Evolutionary conservation across 2,888 invertebrate species (phyloP).

Genomic region (Sminthurinus aureus): DNA sequence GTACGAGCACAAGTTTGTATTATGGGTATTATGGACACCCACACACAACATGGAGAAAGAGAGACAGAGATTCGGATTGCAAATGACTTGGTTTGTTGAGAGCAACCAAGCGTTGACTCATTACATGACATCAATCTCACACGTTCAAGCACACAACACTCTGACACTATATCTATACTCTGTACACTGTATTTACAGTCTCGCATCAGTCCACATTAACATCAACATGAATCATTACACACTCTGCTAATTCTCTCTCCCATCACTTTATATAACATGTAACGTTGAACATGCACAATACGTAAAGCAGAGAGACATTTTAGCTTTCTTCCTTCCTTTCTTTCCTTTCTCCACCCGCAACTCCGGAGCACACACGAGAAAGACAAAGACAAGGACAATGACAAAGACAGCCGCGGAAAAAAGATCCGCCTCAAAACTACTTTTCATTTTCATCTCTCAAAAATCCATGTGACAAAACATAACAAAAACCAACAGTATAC

Average conservation of each 20-base stretch:
- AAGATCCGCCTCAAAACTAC: too few relatives aligned
- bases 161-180: background rate
- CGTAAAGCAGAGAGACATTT: background rate
- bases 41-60: background rate
- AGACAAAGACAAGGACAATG: too few relatives aligned
- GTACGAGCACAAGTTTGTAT: background rate
- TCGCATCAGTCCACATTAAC: background rate
- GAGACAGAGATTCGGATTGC: too few relatives aligned
- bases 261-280: background rate
- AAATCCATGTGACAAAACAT: too few relatives aligned
- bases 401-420: too few relatives aligned
- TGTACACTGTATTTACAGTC: too few relatives aligned
- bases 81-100: slow-evolving; percentile 2
- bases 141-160: slow-evolving; percentile 18
- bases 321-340: background rate
- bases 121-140: slow-evolving; percentile 35
- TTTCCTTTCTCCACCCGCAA: background rate
- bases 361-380: too few relatives aligned
- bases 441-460: too few relatives aligned
- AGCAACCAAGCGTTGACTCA: slow-evolving; percentile 36
- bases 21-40: slow-evolving; percentile 23
- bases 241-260: slow-evolving; percentile 19
- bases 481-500: too few relatives aligned
- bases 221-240: slow-evolving; percentile 18
- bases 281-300: too few relatives aligned